Conservation (phyloP, 2,888 invertebrate genomes). For the Epinotia brunnichana region DNA sequence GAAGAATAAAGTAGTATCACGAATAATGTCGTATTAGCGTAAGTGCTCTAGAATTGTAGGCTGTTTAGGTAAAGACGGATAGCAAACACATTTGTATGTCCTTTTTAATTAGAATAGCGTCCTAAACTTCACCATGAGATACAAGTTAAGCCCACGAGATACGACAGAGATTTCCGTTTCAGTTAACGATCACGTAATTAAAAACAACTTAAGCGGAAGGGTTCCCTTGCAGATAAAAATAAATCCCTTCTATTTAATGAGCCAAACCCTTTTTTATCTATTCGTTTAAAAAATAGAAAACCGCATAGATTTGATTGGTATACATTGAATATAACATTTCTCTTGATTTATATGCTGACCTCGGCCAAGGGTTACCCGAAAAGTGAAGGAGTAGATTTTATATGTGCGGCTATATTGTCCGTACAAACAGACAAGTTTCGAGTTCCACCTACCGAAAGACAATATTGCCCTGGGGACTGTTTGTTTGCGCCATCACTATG, state of each 20-base stretch:
- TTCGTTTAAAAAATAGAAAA: conserved; percentile 7
- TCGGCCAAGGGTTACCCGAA: conserved; percentile 15
- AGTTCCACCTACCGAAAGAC: conserved; percentile 59
- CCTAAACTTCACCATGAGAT: conserved; percentile 10
- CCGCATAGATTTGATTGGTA: background rate
- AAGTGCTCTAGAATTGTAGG: conserved; percentile 11
- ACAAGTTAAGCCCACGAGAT: conserved; percentile 26
- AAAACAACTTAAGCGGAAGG: conserved; percentile 40
- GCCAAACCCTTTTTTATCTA: conserved; percentile 33
- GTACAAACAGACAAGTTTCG: conserved; percentile 50
- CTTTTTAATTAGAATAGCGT: conserved; percentile 2
- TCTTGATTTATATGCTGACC: conserved; percentile 30
- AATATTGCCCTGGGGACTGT: conserved; percentile 60
- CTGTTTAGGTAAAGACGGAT: background rate
- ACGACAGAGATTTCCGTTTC: conserved; percentile 26
- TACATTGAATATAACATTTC: background rate
- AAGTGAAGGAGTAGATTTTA: conserved; percentile 1
- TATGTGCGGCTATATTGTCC: background rate
- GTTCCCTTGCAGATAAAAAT: conserved; percentile 34
- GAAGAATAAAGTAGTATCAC: conserved; percentile 18
- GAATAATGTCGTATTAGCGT: conserved; percentile 25
- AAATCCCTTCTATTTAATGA: conserved; percentile 41
- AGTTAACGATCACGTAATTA: conserved; percentile 41
- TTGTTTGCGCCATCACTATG: conserved; percentile 61
- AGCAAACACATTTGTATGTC: background rate